These are phyloP conservation scores for Oenanthe melanoleuca DNA, from an alignment of 2,113 vertebrate species.

Conservation along the genomic window DNA sequence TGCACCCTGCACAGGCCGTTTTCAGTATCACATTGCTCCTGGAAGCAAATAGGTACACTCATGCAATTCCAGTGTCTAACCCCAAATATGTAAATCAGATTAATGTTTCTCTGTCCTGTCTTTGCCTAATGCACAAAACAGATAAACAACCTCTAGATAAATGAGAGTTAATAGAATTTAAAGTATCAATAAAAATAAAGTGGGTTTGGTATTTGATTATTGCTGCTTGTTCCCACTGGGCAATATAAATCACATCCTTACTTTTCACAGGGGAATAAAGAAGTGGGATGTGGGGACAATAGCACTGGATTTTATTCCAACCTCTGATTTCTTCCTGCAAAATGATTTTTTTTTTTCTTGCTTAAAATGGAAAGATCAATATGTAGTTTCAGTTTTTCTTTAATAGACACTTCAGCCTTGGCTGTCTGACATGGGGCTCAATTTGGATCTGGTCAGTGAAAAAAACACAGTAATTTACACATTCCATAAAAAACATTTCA, in stretches of 20 bases:
- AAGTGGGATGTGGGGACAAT: neutral
- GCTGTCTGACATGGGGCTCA: neutral
- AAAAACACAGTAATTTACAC: neutral
- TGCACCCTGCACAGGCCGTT: neutral
- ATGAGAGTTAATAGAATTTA: neutral
- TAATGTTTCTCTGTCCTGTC: neutral
- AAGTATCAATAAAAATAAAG: neutral
- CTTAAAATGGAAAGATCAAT: conserved; percentile 31
- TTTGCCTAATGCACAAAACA: neutral
- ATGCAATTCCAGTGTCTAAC: neutral
- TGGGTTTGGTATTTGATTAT: neutral
- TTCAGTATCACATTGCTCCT: neutral
- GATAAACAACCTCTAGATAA: neutral
- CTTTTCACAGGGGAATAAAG: neutral
- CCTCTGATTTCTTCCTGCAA: neutral
- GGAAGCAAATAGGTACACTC: neutral
- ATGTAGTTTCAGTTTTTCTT: conserved; percentile 15
- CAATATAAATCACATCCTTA: neutral
- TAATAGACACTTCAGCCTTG: neutral
- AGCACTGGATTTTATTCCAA: neutral
- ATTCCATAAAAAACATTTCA: neutral
- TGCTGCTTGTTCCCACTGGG: neutral
- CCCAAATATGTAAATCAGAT: neutral
- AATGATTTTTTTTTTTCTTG: neutral
- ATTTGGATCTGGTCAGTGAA: neutral